Percentiles rank a stretch among this genome's conserved stretches.
Evolutionary conservation across 2,797 vertebrate genomes (phyloP).

Genomic region (Pseudopleuronectes americanus): DNA sequence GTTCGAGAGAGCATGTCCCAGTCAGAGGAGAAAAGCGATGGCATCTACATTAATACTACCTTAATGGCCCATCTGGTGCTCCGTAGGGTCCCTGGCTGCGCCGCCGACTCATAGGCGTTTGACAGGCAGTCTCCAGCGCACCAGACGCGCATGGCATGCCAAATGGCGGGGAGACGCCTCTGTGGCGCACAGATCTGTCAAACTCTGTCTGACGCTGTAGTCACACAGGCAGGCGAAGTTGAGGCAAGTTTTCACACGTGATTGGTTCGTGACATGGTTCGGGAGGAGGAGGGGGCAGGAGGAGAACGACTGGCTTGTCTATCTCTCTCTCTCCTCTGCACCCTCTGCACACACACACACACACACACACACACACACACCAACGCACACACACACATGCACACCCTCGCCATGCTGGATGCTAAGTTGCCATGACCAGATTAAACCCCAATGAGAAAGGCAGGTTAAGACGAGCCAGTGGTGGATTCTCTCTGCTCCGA

Average conservation of each 20-base stretch:
- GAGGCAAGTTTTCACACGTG: conserved; percentile 89
- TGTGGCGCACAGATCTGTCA: conserved; percentile 98
- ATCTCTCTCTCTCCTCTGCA: conserved; percentile 56
- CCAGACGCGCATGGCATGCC: conserved; percentile 97
- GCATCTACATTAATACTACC: conserved; percentile 99
- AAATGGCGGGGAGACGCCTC: conserved; percentile 98
- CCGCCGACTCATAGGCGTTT: conserved; percentile 99
- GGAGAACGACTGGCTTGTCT: conserved; percentile 80
- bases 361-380: conserved; percentile 5
- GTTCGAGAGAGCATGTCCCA: conserved; percentile 99
- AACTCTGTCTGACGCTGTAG: conserved; percentile 91
- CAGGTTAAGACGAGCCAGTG: conserved; percentile 80
- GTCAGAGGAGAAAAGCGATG: conserved; percentile 99
- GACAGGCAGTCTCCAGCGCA: conserved; percentile 99
- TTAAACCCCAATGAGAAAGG: conserved; percentile 80
- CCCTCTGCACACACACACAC: conserved; percentile 43
- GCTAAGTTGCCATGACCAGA: conserved; percentile 80
- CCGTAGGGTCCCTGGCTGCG: conserved; percentile 99
- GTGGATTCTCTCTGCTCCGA: conserved; percentile 75
- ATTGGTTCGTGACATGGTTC: conserved; percentile 86
- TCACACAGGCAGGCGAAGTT: conserved; percentile 87
- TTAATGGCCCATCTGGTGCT: conserved; percentile 99
- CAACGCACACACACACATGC: conserved; percentile 15
- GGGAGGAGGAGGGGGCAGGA: conserved; percentile 56
- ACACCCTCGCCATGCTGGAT: conserved; percentile 44